These are phyloP conservation scores for Conus canariensis DNA, from an alignment of 2,888 invertebrate species.

Conservation along the genomic window DNA sequence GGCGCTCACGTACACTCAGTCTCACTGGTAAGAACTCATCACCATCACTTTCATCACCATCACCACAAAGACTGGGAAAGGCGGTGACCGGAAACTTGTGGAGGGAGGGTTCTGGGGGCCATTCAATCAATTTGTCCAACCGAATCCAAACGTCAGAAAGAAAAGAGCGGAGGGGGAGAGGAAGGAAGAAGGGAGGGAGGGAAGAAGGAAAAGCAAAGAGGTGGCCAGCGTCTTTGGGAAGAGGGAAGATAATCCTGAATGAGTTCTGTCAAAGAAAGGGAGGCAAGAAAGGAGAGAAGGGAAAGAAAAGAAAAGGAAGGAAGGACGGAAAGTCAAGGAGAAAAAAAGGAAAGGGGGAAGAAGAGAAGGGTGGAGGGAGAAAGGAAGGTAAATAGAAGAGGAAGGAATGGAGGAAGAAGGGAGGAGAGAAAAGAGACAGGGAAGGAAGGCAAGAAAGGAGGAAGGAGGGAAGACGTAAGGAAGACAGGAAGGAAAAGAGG, in stretches of 20 bases:
- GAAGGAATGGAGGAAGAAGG: too few relatives aligned
- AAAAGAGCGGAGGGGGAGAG: too few relatives aligned
- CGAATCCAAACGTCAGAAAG: neutral
- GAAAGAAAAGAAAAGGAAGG: neutral
- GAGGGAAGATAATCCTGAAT: too few relatives aligned
- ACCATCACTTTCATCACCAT: neutral
- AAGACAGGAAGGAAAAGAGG: neutral
- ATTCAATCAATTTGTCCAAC: neutral
- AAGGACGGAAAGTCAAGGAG: neutral
- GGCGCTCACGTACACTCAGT: neutral
- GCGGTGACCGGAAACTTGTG: neutral
- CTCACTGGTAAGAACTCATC: neutral
- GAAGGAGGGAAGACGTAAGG: neutral
- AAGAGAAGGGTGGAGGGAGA: neutral
- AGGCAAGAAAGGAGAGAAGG: neutral
- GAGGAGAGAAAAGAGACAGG: too few relatives aligned
- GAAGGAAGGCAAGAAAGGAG: neutral
- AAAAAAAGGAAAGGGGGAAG: neutral
- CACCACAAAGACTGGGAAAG: neutral
- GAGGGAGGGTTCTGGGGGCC: too few relatives aligned
- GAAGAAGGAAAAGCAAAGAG: neutral
- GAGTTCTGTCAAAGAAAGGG: neutral
- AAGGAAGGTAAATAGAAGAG: neutral
- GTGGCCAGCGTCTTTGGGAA: too few relatives aligned
- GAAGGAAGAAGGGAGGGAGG: neutral